Conservation (phyloP, 2,888 invertebrate genomes). For the Hypomecis atomaria region DNA sequence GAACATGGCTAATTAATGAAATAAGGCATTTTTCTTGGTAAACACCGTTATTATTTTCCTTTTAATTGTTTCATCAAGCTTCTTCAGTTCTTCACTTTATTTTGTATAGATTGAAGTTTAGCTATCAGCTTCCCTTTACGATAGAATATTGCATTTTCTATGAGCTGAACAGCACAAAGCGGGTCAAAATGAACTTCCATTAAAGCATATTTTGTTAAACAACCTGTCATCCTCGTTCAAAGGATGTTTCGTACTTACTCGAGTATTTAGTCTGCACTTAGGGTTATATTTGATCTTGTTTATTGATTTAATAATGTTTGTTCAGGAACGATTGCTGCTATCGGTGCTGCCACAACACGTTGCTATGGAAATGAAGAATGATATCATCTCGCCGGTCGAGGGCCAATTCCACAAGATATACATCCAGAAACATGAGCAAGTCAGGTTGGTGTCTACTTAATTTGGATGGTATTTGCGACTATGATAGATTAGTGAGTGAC, state of each 20-base stretch:
- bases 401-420: conserved; percentile 97
- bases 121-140: background rate
- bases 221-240: background rate
- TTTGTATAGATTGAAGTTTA: too few species aligned
- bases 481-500: too few species aligned
- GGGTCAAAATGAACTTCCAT: background rate
- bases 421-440: conserved; percentile 96
- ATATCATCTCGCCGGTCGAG: conserved; percentile 95
- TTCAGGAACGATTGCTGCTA: conserved; percentile 92
- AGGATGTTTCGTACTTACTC: background rate
- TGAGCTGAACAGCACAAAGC: background rate
- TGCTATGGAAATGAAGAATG: conserved; percentile 97
- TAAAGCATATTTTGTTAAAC: conserved; percentile 1
- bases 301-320: conserved; percentile 34
- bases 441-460: conserved; percentile 86
- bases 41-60: too few species aligned
- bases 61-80: too few species aligned
- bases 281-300: conserved; percentile 2
- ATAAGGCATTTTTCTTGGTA: too few species aligned
- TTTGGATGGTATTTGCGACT: conserved; percentile 9
- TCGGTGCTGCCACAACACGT: conserved; percentile 95
- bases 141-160: background rate
- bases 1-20: too few species aligned
- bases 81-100: too few species aligned
- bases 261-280: background rate